Percentiles rank a stretch among this genome's conserved stretches.
These are phyloP conservation scores for Manis crassicaudata DNA, from an alignment of 2,797 vertebrate genomes.

Conservation along the genomic window DNA sequence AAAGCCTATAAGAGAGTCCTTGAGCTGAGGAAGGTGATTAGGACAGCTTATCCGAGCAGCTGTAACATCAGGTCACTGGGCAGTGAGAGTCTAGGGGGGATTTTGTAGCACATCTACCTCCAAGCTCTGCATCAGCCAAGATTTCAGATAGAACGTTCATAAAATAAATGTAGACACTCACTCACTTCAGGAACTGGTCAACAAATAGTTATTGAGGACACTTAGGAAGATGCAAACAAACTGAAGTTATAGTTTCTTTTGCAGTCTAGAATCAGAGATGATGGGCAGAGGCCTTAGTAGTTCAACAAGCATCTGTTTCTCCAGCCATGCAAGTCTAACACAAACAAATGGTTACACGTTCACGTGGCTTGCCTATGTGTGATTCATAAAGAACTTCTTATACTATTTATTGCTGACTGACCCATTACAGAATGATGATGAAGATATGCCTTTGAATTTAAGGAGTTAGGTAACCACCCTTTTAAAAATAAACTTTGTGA, in stretches of 20 bases:
- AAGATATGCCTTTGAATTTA: conserved; percentile 27
- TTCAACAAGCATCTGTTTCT: background rate
- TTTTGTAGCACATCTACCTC: background rate
- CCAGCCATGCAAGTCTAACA: background rate
- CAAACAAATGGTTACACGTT: background rate
- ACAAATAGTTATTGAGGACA: background rate
- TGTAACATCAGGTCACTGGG: background rate
- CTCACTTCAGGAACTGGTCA: background rate
- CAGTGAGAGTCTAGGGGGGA: background rate
- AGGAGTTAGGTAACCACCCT: background rate
- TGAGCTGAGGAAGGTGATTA: background rate
- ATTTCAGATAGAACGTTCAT: background rate
- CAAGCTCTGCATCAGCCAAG: background rate
- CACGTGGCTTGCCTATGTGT: background rate
- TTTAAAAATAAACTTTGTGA: conserved; percentile 37
- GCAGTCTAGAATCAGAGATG: background rate
- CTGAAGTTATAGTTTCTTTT: background rate
- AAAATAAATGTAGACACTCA: background rate
- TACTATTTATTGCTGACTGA: conserved; percentile 45
- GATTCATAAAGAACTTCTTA: conserved; percentile 33
- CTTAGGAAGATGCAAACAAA: background rate
- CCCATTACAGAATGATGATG: background rate
- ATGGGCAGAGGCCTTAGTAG: background rate
- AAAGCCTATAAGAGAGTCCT: background rate
- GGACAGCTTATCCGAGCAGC: background rate